phyloP scores from a whole-genome alignment of 2,113 vertebrate genomes.

The Dicaeum eximium region DNA sequence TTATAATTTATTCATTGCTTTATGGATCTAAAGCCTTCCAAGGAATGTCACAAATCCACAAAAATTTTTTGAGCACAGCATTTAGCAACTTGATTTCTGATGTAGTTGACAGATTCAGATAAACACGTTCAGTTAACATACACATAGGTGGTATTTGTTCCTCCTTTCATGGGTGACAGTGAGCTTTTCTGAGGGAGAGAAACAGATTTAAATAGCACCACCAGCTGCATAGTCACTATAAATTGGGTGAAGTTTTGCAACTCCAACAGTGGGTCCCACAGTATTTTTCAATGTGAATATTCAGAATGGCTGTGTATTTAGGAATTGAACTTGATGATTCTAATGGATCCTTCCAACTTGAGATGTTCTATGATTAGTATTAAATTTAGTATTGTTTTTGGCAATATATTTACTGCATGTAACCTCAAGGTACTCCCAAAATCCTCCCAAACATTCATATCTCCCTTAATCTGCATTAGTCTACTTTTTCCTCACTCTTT shows the following conservation, averaged over 20 bases:
- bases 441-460: not conserved
- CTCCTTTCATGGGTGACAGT: not conserved
- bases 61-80: slow-evolving; percentile 61
- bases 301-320: not conserved
- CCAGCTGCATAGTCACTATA: not conserved
- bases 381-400: not conserved
- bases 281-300: not conserved
- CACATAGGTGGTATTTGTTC: not conserved
- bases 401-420: not conserved
- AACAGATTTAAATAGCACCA: not conserved
- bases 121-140: slow-evolving; percentile 9
- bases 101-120: slow-evolving; percentile 63
- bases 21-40: slow-evolving; percentile 67
- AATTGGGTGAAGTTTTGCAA: not conserved
- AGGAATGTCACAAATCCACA: slow-evolving; percentile 62
- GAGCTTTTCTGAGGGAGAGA: not conserved
- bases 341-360: not conserved
- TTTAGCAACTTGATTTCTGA: slow-evolving; percentile 67
- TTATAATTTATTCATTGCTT: slow-evolving; percentile 75
- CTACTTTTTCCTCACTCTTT: not conserved
- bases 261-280: not conserved
- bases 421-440: not conserved
- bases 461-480: not conserved
- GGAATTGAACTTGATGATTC: not conserved
- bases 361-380: not conserved